These are phyloP conservation scores for Colinus virginianus DNA, from an alignment of 2,113 vertebrate genomes.

Conservation along the genomic window DNA sequence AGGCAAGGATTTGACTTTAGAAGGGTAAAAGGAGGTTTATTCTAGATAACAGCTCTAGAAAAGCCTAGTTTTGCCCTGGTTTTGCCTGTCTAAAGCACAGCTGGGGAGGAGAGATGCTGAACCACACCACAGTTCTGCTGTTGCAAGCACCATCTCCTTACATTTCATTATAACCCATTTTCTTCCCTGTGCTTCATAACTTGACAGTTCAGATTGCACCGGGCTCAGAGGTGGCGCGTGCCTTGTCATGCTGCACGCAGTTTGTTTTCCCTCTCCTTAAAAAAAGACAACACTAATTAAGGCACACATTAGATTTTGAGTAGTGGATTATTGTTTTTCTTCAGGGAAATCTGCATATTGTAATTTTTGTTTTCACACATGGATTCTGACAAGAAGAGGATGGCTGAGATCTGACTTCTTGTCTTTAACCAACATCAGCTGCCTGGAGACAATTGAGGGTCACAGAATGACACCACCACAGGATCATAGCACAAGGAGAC, in stretches of 20 bases:
- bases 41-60: constrained; percentile 12
- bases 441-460: neutral
- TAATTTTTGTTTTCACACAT: rapidly evolving
- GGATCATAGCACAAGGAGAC: rapidly evolving
- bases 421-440: neutral
- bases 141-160: rapidly evolving
- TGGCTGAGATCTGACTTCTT: neutral
- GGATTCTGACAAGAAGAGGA: neutral
- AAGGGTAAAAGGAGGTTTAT: constrained; percentile 2
- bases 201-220: constrained; percentile 12
- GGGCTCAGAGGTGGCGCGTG: neutral
- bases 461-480: neutral
- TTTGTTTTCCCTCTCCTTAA: neutral
- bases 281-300: constrained; percentile 5
- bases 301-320: constrained; percentile 27
- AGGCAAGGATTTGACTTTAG: neutral
- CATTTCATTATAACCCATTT: neutral
- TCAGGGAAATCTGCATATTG: neutral
- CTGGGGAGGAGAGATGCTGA: no score
- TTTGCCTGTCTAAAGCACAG: neutral
- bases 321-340: neutral
- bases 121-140: rapidly evolving
- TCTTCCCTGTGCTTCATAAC: neutral
- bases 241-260: neutral
- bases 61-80: neutral